These are phyloP conservation scores for Drosophila trapezifrons DNA, from an alignment of 1,140 invertebrate genomes.

Conservation along the genomic window DNA sequence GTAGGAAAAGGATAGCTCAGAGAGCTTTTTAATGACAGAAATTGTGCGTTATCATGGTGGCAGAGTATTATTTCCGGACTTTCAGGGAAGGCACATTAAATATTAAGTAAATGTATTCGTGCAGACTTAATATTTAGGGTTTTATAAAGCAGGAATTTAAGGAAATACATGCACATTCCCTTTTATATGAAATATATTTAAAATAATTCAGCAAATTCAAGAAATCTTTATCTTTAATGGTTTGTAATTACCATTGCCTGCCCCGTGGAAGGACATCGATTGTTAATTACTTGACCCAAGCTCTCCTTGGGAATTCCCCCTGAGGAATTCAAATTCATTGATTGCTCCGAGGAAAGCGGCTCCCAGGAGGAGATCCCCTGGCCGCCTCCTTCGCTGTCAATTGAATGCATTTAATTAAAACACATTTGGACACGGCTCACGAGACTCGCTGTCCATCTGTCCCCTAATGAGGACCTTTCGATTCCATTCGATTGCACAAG, in stretches of 20 bases:
- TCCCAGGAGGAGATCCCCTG: background rate
- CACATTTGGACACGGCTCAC: slow-evolving; percentile 36
- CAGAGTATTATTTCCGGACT: background rate
- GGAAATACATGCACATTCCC: no score
- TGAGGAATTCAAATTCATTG: slow-evolving; percentile 14
- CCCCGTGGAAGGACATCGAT: no score
- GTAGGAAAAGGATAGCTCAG: background rate
- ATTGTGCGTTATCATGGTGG: slow-evolving; percentile 21
- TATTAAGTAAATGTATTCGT: background rate
- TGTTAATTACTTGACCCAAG: slow-evolving; percentile 13
- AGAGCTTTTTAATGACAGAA: slow-evolving; percentile 54
- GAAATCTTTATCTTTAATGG: background rate
- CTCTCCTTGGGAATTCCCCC: slow-evolving; percentile 1
- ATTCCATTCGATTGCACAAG: slow-evolving; percentile 61
- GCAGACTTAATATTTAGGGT: background rate
- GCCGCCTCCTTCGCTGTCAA: background rate
- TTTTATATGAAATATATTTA: no score
- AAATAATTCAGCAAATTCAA: background rate
- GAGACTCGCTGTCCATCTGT: slow-evolving; percentile 11
- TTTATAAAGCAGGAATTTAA: no score
- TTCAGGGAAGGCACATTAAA: background rate
- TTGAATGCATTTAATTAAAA: slow-evolving; percentile 56
- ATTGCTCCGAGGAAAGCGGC: slow-evolving; percentile 11
- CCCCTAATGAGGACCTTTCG: slow-evolving; percentile 44
- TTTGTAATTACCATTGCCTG: background rate